Evolutionary conservation across 2,797 vertebrate genomes (phyloP).

Genomic region (Intellagama lesueurii): DNA sequence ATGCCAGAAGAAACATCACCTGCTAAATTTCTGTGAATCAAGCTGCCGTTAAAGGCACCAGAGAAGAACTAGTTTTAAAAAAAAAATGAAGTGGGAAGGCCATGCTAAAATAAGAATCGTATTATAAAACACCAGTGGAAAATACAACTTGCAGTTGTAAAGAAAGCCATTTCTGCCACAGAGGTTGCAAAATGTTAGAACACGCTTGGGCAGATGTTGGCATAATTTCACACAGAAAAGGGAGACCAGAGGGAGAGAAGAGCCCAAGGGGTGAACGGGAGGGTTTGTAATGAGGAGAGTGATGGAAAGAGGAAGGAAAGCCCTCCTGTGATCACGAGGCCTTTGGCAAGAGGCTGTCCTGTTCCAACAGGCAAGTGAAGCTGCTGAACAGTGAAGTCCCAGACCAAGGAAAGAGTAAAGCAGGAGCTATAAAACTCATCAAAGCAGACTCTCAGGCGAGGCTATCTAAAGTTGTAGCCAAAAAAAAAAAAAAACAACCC

Average conservation of each 20-base stretch:
- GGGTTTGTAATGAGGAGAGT: background rate
- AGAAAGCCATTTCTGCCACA: background rate
- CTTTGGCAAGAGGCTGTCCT: too few species aligned
- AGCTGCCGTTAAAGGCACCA: background rate
- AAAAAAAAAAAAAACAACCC: too few species aligned
- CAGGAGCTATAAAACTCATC: too few species aligned
- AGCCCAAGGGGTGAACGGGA: background rate
- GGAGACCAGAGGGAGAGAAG: background rate
- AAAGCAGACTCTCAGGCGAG: too few species aligned
- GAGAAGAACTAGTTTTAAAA: background rate
- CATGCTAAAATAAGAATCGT: background rate
- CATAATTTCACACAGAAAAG: too few species aligned
- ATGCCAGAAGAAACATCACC: background rate
- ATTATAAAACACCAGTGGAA: background rate
- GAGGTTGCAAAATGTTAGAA: background rate
- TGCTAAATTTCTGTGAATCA: background rate
- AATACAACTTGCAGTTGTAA: background rate
- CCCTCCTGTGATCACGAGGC: background rate
- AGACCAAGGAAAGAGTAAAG: too few species aligned
- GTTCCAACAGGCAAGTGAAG: background rate
- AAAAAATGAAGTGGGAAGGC: background rate
- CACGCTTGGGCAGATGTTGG: too few species aligned
- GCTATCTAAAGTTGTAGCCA: too few species aligned
- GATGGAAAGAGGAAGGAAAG: background rate
- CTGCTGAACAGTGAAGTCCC: too few species aligned